A percentile compares a stretch with the other conserved stretches of the same genome.
These are phyloP conservation scores for Andrena haemorrhoa DNA, from an alignment of 2,888 invertebrate genomes.

Conservation along the genomic window DNA sequence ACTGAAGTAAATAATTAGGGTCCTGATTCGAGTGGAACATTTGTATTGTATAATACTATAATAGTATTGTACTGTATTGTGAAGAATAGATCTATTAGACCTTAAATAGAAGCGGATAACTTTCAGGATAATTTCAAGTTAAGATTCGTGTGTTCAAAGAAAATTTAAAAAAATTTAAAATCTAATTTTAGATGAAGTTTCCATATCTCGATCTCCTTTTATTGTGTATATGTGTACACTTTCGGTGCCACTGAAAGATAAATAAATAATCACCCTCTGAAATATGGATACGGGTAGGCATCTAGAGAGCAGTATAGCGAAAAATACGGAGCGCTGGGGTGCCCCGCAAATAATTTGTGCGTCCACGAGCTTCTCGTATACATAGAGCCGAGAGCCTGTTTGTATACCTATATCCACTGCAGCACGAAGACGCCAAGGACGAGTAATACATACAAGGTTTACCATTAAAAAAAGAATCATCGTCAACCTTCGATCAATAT, in stretches of 20 bases:
- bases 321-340: slow-evolving; percentile 34
- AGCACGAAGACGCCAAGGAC: slow-evolving; percentile 19
- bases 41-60: too few relatives aligned
- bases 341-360: slow-evolving; percentile 63
- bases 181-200: not conserved
- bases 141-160: too few relatives aligned
- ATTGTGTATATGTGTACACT: not conserved
- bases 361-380: slow-evolving; percentile 46
- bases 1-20: too few relatives aligned
- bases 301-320: not conserved
- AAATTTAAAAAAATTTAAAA: too few relatives aligned
- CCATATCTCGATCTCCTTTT: not conserved
- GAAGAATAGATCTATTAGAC: too few relatives aligned
- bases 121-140: too few relatives aligned
- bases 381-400: slow-evolving; percentile 43
- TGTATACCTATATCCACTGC: slow-evolving; percentile 21
- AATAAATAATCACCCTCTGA: slow-evolving; percentile 15
- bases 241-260: slow-evolving; percentile 46
- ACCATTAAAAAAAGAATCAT: slow-evolving; percentile 45
- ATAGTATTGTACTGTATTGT: too few relatives aligned
- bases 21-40: too few relatives aligned
- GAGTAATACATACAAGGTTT: slow-evolving; percentile 27
- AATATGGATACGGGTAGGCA: not conserved
- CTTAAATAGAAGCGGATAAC: too few relatives aligned
- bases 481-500: slow-evolving; percentile 26